Percentiles rank a stretch among this genome's conserved stretches.
Evolutionary conservation across 2,797 vertebrate genomes (phyloP).

Genomic region (Rhinella marina): DNA sequence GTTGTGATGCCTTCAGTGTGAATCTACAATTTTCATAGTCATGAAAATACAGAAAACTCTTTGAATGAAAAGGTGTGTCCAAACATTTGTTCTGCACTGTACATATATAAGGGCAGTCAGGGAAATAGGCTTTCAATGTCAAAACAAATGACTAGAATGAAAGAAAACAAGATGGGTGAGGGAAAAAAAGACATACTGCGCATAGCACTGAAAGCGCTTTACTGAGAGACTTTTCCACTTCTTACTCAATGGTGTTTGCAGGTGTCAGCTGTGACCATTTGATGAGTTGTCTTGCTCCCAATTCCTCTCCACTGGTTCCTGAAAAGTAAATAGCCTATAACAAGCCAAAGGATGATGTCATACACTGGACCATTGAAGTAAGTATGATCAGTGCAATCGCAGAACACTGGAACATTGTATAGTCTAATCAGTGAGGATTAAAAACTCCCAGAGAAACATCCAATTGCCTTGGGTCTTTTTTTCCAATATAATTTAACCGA

Average conservation of each 20-base stretch:
- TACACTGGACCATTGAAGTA: constrained; percentile 56
- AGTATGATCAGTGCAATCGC: constrained; percentile 49
- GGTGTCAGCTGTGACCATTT: constrained; percentile 60
- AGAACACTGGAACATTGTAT: constrained; percentile 57
- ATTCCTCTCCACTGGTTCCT: constrained; percentile 60
- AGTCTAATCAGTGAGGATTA: constrained; percentile 49
- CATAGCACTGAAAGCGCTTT: constrained; percentile 50
- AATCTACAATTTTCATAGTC: too few species aligned
- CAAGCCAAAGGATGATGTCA: constrained; percentile 61
- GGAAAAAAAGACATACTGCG: constrained; percentile 37
- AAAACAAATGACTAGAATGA: constrained; percentile 44
- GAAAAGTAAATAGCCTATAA: constrained; percentile 58
- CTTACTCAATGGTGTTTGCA: constrained; percentile 58
- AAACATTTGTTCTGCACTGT: too few species aligned
- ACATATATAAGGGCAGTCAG: too few species aligned
- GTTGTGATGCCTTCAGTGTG: too few species aligned
- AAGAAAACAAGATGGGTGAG: constrained; percentile 44
- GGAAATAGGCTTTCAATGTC: constrained; percentile 44
- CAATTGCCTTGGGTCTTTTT: constrained; percentile 46
- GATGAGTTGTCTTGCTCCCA: constrained; percentile 45
- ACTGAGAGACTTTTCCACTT: constrained; percentile 44
- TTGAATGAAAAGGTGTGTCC: too few species aligned
- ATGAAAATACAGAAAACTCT: too few species aligned
- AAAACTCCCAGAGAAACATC: constrained; percentile 41
- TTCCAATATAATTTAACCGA: constrained; percentile 40